These are phyloP conservation scores for Prionchulus punctatus DNA, from an alignment of 2,888 invertebrate species.

Conservation along the genomic window DNA sequence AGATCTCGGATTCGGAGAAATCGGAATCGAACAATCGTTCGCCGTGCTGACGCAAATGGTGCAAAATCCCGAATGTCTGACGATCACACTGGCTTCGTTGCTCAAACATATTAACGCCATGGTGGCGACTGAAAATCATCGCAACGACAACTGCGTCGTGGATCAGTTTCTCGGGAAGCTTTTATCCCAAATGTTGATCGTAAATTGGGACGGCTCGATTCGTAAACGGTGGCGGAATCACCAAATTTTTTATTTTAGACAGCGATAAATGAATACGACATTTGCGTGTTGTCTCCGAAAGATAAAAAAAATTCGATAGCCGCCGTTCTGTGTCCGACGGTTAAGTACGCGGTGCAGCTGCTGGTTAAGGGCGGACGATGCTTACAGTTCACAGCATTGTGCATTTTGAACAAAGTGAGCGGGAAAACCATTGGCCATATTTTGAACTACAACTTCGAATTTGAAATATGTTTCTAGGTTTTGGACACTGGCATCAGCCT, in stretches of 20 bases:
- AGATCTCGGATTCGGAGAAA: background rate
- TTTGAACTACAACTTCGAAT: background rate
- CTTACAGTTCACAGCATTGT: conserved; percentile 46
- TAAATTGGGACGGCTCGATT: conserved; percentile 16
- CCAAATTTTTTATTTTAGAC: conserved; percentile 26
- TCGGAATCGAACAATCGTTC: conserved; percentile 33
- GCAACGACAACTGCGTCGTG: conserved; percentile 30
- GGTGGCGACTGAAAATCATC: conserved; percentile 14
- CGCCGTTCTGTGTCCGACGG: conserved; percentile 41
- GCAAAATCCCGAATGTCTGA: conserved; percentile 43
- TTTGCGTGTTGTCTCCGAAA: conserved; percentile 21
- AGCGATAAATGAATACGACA: conserved; percentile 32
- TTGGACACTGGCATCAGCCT: conserved; percentile 42
- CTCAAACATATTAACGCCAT: conserved; percentile 20
- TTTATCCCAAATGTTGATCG: conserved; percentile 39
- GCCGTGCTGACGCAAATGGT: conserved; percentile 42
- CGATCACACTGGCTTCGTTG: conserved; percentile 41
- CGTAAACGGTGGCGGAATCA: background rate
- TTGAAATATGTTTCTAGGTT: conserved; percentile 21
- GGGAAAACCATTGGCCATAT: too few species aligned
- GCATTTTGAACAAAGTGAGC: conserved; percentile 43
- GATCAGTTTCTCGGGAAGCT: conserved; percentile 38
- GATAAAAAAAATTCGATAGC: conserved; percentile 29
- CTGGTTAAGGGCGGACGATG: conserved; percentile 44
- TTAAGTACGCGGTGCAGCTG: conserved; percentile 42